Percentiles rank a stretch among this genome's conserved stretches.
phyloP scores from a whole-genome alignment of 2,113 vertebrate genomes.

The Pangasianodon hypophthalmus region DNA sequence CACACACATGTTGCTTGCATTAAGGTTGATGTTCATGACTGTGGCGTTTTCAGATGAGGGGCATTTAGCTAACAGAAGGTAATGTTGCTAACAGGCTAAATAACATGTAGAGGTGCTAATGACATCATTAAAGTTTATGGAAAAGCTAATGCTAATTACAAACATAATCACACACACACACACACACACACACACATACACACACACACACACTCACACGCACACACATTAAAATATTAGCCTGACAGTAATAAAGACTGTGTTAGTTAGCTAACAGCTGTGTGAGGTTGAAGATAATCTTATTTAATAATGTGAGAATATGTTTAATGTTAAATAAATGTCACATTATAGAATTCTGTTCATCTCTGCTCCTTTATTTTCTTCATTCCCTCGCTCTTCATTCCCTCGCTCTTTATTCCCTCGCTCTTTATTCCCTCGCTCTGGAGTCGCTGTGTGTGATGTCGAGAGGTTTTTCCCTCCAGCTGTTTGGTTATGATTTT shows the following conservation, averaged over 20 bases:
- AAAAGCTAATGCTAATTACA: constrained; percentile 1
- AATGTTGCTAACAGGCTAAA: neutral
- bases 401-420: neutral
- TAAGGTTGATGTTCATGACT: neutral
- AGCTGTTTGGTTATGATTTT: constrained; percentile 12
- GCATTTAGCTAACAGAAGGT: neutral
- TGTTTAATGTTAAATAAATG: neutral
- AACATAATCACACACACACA: neutral
- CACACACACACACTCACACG: neutral
- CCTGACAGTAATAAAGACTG: neutral
- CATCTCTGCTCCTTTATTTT: neutral
- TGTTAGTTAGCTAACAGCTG: neutral
- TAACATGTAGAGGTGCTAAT: neutral
- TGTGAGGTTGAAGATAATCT: neutral
- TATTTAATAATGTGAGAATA: neutral
- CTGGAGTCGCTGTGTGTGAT: neutral
- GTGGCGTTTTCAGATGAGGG: neutral
- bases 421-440: neutral
- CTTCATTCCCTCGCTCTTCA: neutral
- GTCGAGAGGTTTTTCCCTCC: neutral
- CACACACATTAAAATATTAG: neutral
- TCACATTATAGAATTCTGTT: neutral
- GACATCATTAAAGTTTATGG: neutral
- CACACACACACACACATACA: neutral
- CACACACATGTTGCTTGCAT: neutral